phyloP scores from a whole-genome alignment of 2,797 vertebrate species.

The Onychomys leucogaster region DNA sequence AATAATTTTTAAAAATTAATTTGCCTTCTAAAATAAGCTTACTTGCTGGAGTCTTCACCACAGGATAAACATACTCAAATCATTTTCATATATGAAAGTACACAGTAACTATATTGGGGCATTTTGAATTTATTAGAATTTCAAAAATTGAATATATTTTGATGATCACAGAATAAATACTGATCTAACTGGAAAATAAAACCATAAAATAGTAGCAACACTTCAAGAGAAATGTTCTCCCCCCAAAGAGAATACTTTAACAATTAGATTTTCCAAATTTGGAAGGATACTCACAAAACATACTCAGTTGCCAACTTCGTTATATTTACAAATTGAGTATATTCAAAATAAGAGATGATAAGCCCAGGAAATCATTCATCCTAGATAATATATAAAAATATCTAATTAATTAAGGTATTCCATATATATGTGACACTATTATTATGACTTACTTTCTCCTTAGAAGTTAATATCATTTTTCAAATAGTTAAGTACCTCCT shows the following conservation, averaged over 20 bases:
- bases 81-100: constrained; percentile 36
- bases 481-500: neutral
- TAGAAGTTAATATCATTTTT: constrained; percentile 52
- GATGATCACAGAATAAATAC: constrained; percentile 43
- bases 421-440: neutral
- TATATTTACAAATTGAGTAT: constrained; percentile 41
- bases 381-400: constrained; percentile 23
- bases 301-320: neutral
- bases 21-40: constrained; percentile 30
- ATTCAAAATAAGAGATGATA: constrained; percentile 35
- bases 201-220: neutral
- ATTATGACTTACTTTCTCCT: neutral
- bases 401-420: constrained; percentile 3
- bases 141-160: neutral
- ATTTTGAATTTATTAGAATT: neutral
- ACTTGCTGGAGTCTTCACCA: neutral
- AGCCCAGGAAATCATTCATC: neutral
- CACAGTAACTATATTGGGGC: neutral
- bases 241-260: neutral
- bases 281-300: neutral
- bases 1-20: neutral
- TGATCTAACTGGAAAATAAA: neutral
- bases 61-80: neutral
- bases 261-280: constrained; percentile 41
- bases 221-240: neutral